phyloP scores from a whole-genome alignment of 2,113 vertebrate species.

The Columba livia region DNA sequence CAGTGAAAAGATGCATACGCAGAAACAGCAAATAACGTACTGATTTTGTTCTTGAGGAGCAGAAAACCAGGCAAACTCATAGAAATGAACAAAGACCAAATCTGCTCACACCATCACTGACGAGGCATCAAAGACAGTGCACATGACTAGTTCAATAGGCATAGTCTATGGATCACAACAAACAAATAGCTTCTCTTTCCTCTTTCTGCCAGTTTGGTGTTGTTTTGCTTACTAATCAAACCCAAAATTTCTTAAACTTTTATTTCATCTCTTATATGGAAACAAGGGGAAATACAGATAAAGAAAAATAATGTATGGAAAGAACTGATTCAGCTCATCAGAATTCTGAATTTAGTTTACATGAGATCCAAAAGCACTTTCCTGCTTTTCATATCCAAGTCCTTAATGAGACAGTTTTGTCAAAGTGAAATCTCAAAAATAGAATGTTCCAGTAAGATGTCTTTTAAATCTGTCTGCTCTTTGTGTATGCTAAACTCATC shows the following conservation, averaged over 20 bases:
- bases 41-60: not conserved
- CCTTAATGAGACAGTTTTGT: constrained; percentile 66
- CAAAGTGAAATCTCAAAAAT: constrained; percentile 67
- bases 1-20: not conserved
- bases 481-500: constrained; percentile 65
- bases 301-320: constrained; percentile 38
- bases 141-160: not conserved
- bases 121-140: not conserved
- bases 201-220: not conserved
- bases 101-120: not conserved
- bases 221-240: not conserved
- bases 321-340: constrained; percentile 61
- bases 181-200: not conserved
- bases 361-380: constrained; percentile 51
- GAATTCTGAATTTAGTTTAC: constrained; percentile 64
- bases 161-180: not conserved
- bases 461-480: constrained; percentile 63
- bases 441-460: constrained; percentile 64
- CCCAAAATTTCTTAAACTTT: not conserved
- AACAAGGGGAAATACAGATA: constrained; percentile 13
- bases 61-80: not conserved
- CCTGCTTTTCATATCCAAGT: constrained; percentile 56
- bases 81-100: not conserved
- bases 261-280: not conserved
- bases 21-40: not conserved